phyloP scores from a whole-genome alignment of 2,113 vertebrate species.

The Hydropotes inermis region DNA sequence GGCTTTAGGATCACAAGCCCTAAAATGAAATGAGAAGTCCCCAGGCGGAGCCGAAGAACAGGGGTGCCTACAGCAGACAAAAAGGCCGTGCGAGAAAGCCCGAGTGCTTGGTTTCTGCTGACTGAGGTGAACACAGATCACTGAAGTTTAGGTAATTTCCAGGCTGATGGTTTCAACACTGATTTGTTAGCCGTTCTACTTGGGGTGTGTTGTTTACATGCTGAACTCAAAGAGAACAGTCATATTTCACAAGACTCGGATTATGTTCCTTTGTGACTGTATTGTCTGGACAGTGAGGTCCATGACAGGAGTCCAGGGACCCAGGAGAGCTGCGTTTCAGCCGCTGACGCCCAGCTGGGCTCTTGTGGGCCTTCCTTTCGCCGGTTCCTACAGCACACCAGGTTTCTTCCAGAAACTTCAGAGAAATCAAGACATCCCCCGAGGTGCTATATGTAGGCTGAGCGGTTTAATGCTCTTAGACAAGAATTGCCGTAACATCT shows the following conservation, averaged over 20 bases:
- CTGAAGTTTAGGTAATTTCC: background rate
- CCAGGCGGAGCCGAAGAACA: background rate
- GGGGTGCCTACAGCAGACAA: background rate
- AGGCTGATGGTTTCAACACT: background rate
- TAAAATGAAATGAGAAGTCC: background rate
- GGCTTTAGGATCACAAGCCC: background rate
- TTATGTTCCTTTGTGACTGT: background rate
- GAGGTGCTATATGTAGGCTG: background rate
- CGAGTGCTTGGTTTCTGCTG: background rate
- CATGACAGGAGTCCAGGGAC: background rate
- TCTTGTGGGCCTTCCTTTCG: background rate
- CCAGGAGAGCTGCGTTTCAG: background rate
- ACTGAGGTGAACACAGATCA: background rate
- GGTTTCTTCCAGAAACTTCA: conserved; percentile 15
- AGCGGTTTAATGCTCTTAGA: background rate
- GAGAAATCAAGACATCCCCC: background rate
- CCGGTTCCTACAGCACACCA: background rate
- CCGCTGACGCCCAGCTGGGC: background rate
- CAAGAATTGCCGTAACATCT: background rate
- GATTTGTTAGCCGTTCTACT: background rate
- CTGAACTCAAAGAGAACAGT: background rate
- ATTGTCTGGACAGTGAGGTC: background rate
- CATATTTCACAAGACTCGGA: background rate
- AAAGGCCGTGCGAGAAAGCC: background rate
- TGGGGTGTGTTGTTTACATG: background rate